phyloP scores from a whole-genome alignment of 1,140 invertebrate species.

The Lethrus apterus region DNA sequence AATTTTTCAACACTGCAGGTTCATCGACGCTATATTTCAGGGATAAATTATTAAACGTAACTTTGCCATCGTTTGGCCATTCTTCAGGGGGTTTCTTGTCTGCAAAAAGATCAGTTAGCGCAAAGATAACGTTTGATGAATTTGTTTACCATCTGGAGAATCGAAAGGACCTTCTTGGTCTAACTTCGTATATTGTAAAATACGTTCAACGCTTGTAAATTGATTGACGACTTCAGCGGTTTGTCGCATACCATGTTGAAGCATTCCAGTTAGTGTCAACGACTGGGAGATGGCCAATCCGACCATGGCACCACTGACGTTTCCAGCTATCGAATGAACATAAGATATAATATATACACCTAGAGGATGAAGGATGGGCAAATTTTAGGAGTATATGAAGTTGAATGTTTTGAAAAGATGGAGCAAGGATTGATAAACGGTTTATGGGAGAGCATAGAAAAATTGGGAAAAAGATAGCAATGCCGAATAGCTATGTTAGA shows the following conservation, averaged over 20 bases:
- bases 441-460: too few species aligned
- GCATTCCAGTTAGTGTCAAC: slow-evolving; percentile 70
- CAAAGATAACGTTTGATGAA: not conserved
- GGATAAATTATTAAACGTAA: slow-evolving; percentile 58
- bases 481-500: not conserved
- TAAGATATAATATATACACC: too few species aligned
- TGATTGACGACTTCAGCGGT: slow-evolving; percentile 71
- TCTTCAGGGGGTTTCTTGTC: not conserved
- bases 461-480: not conserved
- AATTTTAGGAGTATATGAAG: too few species aligned
- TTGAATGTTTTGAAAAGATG: too few species aligned
- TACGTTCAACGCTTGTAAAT: slow-evolving; percentile 73
- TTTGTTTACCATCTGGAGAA: slow-evolving; percentile 28
- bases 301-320: slow-evolving; percentile 48
- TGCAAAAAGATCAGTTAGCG: not conserved
- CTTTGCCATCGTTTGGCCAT: slow-evolving; percentile 35
- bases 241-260: slow-evolving; percentile 76
- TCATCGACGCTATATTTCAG: slow-evolving; percentile 57
- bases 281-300: slow-evolving; percentile 71
- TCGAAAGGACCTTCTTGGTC: slow-evolving; percentile 46
- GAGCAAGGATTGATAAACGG: too few species aligned
- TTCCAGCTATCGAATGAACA: not conserved
- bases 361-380: too few species aligned
- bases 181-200: slow-evolving; percentile 62
- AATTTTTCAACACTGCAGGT: slow-evolving; percentile 60